Base-by-base conservation (phyloP, 2,113 vertebrate genomes). In the Megatriorchis doriae region DNA sequence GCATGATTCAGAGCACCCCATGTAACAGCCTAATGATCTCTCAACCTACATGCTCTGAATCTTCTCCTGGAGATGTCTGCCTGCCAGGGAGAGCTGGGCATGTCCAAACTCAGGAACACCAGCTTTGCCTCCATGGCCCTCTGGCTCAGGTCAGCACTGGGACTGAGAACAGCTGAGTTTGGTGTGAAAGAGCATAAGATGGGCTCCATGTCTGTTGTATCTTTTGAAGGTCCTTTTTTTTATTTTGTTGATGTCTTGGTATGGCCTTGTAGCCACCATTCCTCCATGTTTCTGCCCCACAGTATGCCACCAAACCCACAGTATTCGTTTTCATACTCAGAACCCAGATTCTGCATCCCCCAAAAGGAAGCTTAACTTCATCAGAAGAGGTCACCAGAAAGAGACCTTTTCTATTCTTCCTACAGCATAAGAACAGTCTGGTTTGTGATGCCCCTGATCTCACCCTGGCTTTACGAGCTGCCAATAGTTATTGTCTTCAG, bases 121-220 rank as follows among this genome's bases (percentile, higher is more conserved):
- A 67, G 23, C 34, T 81, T 89, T 90, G 7, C 19, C 26, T 81
- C 31, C 21, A 3, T 27, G 32, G 13, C 21, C 13, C 52, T 62
- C 11, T 65, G 40, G 6, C 8, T 81, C 72, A 74, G 25, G 55
- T 81, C 65, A 68, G 42, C 18, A 19, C 7, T 36, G 42, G 16
- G 20, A 3, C 2, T 32, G 23, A 71, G 38, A 19, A 75, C 36
- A 81, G 9, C 3, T 40, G 62, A 50, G 31, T 58, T 73, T 70
- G 25, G 8, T 59, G n/a, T 53, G 14, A 74, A 86, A 78, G 20
- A 42, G 7, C 21, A 19, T 63, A 72, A 61, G 32, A 42, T 18
- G 10, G 25, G 10, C 11, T 67, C 13, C 0, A 0, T 16, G 16
- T 32, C 16, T 62, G 7, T 29, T 47, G 12, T 32, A 34, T 34